phyloP scores from a whole-genome alignment of 2,797 vertebrate genomes.

The Cichlasoma orientale region DNA sequence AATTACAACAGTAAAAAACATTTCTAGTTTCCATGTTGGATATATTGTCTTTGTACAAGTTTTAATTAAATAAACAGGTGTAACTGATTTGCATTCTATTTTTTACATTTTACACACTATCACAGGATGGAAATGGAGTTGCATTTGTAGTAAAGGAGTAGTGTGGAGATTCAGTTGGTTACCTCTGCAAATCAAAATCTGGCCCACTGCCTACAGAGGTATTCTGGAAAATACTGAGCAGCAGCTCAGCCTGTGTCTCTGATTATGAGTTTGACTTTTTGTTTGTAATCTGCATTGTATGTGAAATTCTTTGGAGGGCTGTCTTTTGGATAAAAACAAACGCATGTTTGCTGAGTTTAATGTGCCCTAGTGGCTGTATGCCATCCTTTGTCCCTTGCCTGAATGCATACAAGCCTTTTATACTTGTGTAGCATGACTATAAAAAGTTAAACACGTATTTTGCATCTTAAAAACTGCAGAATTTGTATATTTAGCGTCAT shows the following conservation, averaged over 20 bases:
- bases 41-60: too few species aligned
- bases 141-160: neutral
- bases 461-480: neutral
- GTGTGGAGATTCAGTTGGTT: neutral
- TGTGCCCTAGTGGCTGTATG: neutral
- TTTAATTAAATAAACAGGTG: too few species aligned
- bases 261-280: slow-evolving; percentile 6
- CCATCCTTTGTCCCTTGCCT: neutral
- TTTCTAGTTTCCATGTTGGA: too few species aligned
- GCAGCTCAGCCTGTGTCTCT: neutral
- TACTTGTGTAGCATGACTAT: neutral
- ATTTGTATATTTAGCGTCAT: too few species aligned
- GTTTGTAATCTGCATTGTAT: slow-evolving; percentile 6
- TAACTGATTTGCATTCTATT: too few species aligned
- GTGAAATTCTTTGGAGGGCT: slow-evolving; percentile 1
- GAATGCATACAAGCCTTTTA: neutral
- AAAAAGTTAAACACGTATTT: neutral
- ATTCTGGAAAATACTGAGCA: neutral
- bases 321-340: slow-evolving; percentile 15
- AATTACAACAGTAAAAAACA: too few species aligned
- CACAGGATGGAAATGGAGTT: neutral
- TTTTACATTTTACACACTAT: neutral
- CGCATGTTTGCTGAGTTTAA: neutral
- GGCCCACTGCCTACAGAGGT: neutral
- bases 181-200: neutral